phyloP scores from a whole-genome alignment of 2,888 invertebrate genomes.

The Phyllotreta cruciferae region DNA sequence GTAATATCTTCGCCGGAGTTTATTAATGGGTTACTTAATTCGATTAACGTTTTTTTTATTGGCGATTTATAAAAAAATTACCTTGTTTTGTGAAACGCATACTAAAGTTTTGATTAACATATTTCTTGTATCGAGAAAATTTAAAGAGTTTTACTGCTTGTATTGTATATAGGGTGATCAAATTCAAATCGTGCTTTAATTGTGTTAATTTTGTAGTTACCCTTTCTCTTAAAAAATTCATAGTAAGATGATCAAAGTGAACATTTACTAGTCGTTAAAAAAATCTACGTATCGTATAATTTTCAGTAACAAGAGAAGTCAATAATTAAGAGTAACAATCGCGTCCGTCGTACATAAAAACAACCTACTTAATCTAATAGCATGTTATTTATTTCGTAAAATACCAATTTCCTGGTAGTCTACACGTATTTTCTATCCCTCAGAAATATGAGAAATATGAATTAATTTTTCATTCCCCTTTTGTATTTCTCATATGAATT shows the following conservation, averaged over 20 bases:
- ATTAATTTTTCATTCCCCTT: conserved; percentile 62
- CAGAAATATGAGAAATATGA: conserved; percentile 58
- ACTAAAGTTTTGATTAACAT: too few species aligned
- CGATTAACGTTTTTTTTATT: too few species aligned
- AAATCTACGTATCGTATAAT: conserved; percentile 10
- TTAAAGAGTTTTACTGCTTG: too few species aligned
- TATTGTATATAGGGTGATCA: too few species aligned
- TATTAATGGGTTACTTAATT: not conserved
- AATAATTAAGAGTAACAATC: conserved; percentile 28
- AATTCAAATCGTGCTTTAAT: too few species aligned
- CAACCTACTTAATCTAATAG: conserved; percentile 36
- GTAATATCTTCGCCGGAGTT: not conserved
- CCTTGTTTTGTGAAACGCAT: too few species aligned
- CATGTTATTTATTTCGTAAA: conserved; percentile 43
- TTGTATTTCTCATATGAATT: conserved; percentile 62
- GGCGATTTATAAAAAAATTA: too few species aligned
- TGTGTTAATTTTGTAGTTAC: too few species aligned
- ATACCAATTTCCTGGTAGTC: conserved; percentile 42
- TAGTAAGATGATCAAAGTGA: conserved; percentile 5
- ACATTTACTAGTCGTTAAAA: conserved; percentile 3
- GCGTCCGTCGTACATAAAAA: conserved; percentile 30
- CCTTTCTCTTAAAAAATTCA: too few species aligned
- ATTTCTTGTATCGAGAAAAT: too few species aligned
- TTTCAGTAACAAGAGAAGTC: conserved; percentile 15
- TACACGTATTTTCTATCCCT: conserved; percentile 43